phyloP scores from a whole-genome alignment of 2,888 invertebrate genomes.

The Mesochorus sp. region DNA sequence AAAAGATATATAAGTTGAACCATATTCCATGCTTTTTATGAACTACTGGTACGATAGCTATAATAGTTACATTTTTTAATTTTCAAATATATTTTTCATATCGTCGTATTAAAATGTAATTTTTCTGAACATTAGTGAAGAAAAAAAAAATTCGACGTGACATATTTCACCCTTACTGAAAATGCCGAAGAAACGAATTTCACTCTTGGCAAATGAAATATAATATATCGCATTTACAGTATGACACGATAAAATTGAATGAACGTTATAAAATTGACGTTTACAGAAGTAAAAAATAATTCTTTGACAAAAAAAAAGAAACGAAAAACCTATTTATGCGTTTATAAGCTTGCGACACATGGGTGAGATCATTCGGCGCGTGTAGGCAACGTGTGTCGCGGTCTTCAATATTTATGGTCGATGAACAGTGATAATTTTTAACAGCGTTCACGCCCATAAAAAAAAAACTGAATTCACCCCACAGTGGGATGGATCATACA shows the following conservation, averaged over 20 bases:
- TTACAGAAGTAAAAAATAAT: neutral
- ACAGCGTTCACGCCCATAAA: constrained; percentile 50
- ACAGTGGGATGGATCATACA: constrained; percentile 24
- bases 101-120: too few relatives aligned
- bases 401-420: constrained; percentile 49
- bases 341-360: constrained; percentile 26
- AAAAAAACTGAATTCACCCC: constrained; percentile 14
- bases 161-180: neutral
- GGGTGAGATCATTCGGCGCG: neutral
- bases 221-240: too few relatives aligned
- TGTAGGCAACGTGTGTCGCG: neutral
- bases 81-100: too few relatives aligned
- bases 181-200: neutral
- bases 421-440: constrained; percentile 54
- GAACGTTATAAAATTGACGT: too few relatives aligned
- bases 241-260: too few relatives aligned
- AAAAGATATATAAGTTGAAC: too few relatives aligned
- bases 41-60: too few relatives aligned
- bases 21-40: too few relatives aligned
- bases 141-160: too few relatives aligned
- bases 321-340: constrained; percentile 2
- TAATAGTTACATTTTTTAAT: too few relatives aligned
- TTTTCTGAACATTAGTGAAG: too few relatives aligned
- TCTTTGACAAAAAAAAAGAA: neutral
- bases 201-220: too few relatives aligned